Conservation (phyloP, 2,888 invertebrate species). For the Andrena marginata region DNA sequence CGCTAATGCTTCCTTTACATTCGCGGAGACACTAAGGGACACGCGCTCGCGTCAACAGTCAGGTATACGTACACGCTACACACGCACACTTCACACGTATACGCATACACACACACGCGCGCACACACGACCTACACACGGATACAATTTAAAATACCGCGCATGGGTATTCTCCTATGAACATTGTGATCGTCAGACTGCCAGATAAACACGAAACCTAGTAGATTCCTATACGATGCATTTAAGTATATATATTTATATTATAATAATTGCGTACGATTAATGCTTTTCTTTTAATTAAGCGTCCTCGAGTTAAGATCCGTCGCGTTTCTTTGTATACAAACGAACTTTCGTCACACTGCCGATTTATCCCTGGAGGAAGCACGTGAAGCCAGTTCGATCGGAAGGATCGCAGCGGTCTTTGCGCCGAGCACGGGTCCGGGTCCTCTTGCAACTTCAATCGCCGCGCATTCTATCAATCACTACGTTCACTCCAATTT, state of each 20-base stretch:
- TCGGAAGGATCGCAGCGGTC: slow-evolving; percentile 21
- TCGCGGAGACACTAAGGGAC: slow-evolving; percentile 23
- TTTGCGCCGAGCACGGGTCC: slow-evolving; percentile 41
- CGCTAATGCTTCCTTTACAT: slow-evolving; percentile 56
- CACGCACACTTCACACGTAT: slow-evolving; percentile 13
- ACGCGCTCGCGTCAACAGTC: slow-evolving; percentile 17
- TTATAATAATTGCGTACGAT: slow-evolving; percentile 71
- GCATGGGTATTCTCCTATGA: slow-evolving; percentile 70
- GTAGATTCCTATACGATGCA: slow-evolving; percentile 83
- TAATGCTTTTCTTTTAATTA: slow-evolving; percentile 68
- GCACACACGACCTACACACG: slow-evolving; percentile 4
- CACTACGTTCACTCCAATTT: no score
- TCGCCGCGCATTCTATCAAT: no score
- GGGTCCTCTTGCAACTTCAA: no score
- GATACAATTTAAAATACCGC: slow-evolving; percentile 69
- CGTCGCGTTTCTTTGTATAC: slow-evolving; percentile 61
- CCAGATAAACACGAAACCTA: slow-evolving; percentile 77
- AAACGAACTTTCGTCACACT: slow-evolving; percentile 44
- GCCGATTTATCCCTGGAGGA: slow-evolving; percentile 34
- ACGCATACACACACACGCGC: slow-evolving; percentile 19
- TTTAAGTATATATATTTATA: slow-evolving; percentile 81
- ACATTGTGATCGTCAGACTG: slow-evolving; percentile 81
- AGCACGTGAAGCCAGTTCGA: slow-evolving; percentile 45
- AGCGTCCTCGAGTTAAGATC: slow-evolving; percentile 65
- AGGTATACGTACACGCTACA: slow-evolving; percentile 14